Percentiles rank a stretch among this genome's conserved stretches.
Evolutionary conservation across 1,140 invertebrate genomes (phyloP).

Genomic region (Eulimnadia texana): DNA sequence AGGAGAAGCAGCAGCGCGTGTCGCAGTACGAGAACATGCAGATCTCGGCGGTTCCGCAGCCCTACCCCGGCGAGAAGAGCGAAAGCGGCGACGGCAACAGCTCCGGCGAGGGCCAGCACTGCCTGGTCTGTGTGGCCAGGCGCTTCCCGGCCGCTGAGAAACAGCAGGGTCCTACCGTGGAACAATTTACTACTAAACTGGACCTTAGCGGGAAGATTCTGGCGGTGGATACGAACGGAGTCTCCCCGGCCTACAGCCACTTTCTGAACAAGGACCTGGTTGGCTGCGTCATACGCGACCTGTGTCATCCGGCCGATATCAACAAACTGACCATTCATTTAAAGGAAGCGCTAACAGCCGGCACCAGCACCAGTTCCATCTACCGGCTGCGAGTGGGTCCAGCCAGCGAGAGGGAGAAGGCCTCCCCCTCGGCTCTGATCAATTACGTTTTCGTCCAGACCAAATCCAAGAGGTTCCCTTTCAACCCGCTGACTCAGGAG

Average conservation of each 20-base stretch:
- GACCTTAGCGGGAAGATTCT: slow-evolving; percentile 72
- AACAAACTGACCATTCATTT: slow-evolving; percentile 54
- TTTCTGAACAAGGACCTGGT: slow-evolving; percentile 55
- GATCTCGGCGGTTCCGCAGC: slow-evolving; percentile 26
- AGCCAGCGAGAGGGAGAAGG: slow-evolving; percentile 1
- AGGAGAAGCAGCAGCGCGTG: slow-evolving; percentile 59
- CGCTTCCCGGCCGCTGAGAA: slow-evolving; percentile 71
- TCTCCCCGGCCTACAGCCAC: slow-evolving; percentile 44
- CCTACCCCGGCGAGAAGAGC: slow-evolving; percentile 33
- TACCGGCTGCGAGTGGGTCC: slow-evolving; percentile 54
- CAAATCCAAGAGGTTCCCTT: slow-evolving; percentile 68
- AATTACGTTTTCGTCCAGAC: slow-evolving; percentile 72
- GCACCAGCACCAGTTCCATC: slow-evolving; percentile 50
- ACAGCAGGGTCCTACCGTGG: slow-evolving; percentile 42
- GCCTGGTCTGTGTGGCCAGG: slow-evolving; percentile 64
- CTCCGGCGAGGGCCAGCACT: slow-evolving; percentile 40
- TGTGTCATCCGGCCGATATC: slow-evolving; percentile 60
- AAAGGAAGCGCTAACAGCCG: slow-evolving; percentile 50
- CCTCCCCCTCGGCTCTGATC: not conserved
- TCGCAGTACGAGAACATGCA: slow-evolving; percentile 62
- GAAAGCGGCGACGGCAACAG: slow-evolving; percentile 33
- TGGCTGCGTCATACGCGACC: slow-evolving; percentile 53
- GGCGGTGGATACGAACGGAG: slow-evolving; percentile 52
- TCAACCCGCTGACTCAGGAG: slow-evolving; percentile 44
- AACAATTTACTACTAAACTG: slow-evolving; percentile 84